These are phyloP conservation scores for Drosophila sulfurigaster DNA, from an alignment of 1,140 invertebrate species.

Conservation along the genomic window DNA sequence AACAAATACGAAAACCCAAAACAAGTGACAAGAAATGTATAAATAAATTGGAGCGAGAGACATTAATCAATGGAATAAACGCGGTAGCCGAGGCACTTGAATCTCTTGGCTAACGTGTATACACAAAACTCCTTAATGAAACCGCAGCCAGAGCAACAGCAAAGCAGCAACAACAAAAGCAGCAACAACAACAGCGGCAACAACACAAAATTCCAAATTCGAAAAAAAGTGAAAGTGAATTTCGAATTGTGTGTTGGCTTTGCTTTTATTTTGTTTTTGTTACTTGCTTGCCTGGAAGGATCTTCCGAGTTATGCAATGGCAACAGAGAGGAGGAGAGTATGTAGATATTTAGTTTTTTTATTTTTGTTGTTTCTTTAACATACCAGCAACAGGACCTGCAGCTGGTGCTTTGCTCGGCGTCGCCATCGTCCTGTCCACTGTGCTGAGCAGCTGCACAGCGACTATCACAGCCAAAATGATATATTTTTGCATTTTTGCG, in stretches of 20 bases:
- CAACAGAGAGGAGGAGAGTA: background rate
- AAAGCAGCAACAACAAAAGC: slow-evolving; percentile 38
- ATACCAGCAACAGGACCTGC: slow-evolving; percentile 68
- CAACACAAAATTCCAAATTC: slow-evolving; percentile 20
- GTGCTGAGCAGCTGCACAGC: slow-evolving; percentile 69
- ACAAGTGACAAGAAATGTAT: slow-evolving; percentile 28
- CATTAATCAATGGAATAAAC: slow-evolving; percentile 55
- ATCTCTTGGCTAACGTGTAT: slow-evolving; percentile 1
- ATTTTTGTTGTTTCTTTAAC: slow-evolving; percentile 16
- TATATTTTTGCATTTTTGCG: slow-evolving; percentile 77
- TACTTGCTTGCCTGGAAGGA: slow-evolving; percentile 19
- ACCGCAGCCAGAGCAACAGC: slow-evolving; percentile 9
- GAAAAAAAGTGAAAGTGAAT: slow-evolving; percentile 72
- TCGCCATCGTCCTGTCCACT: slow-evolving; percentile 62
- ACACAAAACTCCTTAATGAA: slow-evolving; percentile 59
- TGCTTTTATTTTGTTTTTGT: background rate
- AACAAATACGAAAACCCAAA: slow-evolving; percentile 9
- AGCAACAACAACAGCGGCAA: slow-evolving; percentile 2
- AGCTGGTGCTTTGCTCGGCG: slow-evolving; percentile 58
- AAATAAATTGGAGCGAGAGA: slow-evolving; percentile 55
- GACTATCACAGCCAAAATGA: slow-evolving; percentile 81
- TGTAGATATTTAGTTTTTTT: background rate
- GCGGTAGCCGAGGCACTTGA: slow-evolving; percentile 45
- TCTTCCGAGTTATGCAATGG: slow-evolving; percentile 11
- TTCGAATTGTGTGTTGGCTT: slow-evolving; percentile 16